phyloP scores from a whole-genome alignment of 2,113 vertebrate species.

The Megaceryle torquata region DNA sequence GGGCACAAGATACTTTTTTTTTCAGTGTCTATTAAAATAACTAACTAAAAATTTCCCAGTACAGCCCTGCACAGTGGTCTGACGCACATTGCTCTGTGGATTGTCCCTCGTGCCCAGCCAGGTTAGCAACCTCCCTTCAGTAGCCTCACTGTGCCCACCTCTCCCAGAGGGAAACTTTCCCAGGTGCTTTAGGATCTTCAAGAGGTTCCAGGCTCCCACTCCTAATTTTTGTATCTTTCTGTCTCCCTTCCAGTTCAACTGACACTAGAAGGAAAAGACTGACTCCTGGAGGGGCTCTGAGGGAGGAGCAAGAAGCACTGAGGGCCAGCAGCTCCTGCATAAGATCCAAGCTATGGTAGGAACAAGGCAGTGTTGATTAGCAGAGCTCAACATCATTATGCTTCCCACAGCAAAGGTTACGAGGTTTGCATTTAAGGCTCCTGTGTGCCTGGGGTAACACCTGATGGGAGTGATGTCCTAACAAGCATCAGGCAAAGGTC shows the following conservation, averaged over 20 bases:
- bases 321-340: not conserved
- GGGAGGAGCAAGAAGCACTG: not conserved
- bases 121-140: not conserved
- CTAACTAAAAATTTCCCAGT: not conserved
- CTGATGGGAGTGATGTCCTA: not conserved
- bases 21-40: not conserved
- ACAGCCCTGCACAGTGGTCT: not conserved
- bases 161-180: not conserved
- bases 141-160: rapidly evolving
- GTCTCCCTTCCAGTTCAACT: not conserved
- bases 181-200: not conserved
- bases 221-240: not conserved
- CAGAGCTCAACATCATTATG: not conserved
- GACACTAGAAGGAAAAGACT: not conserved
- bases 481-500: not conserved
- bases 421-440: not conserved
- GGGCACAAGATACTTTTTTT: not conserved
- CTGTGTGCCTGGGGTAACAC: not conserved
- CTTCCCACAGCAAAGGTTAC: not conserved
- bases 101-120: rapidly evolving
- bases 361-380: rapidly evolving
- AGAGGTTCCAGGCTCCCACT: not conserved
- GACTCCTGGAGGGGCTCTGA: not conserved
- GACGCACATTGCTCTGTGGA: rapidly evolving
- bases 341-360: not conserved